Percentiles rank a stretch among this genome's conserved stretches.
These are phyloP conservation scores for Quadriops clusia DNA, from an alignment of 2,888 invertebrate species.

Conservation along the genomic window DNA sequence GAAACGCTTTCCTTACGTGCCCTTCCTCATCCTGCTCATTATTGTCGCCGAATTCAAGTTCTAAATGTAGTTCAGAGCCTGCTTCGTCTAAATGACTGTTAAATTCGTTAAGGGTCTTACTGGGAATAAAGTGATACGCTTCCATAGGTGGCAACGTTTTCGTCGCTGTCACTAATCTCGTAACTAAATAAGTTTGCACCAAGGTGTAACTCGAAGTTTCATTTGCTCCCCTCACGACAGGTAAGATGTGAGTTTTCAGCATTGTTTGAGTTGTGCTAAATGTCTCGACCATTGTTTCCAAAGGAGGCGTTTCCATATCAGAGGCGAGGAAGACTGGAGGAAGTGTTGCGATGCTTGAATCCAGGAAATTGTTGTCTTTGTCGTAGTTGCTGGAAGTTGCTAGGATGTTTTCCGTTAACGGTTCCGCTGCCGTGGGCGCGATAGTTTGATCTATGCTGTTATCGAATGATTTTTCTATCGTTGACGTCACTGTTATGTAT, in stretches of 20 bases:
- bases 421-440: constrained; percentile 55
- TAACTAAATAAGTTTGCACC: constrained; percentile 80
- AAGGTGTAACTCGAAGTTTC: constrained; percentile 69
- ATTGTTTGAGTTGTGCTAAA: constrained; percentile 84
- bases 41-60: constrained; percentile 75
- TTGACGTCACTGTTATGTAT: constrained; percentile 78
- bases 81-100: constrained; percentile 81
- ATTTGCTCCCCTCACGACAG: constrained; percentile 61
- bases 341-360: constrained; percentile 72
- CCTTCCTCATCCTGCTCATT: constrained; percentile 50
- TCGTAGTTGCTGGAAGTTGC: constrained; percentile 64
- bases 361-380: constrained; percentile 52
- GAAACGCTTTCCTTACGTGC: constrained; percentile 40
- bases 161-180: constrained; percentile 77
- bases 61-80: constrained; percentile 74
- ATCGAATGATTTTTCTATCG: constrained; percentile 67
- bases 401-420: constrained; percentile 77
- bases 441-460: constrained; percentile 41
- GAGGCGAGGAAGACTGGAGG: constrained; percentile 66
- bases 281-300: constrained; percentile 81
- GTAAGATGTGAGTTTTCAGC: constrained; percentile 79
- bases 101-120: constrained; percentile 77
- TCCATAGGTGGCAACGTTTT: constrained; percentile 84
- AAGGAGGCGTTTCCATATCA: constrained; percentile 70
- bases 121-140: constrained; percentile 74